Evolutionary conservation across 2,797 vertebrate species (phyloP).

Genomic region (Mallotus villosus): DNA sequence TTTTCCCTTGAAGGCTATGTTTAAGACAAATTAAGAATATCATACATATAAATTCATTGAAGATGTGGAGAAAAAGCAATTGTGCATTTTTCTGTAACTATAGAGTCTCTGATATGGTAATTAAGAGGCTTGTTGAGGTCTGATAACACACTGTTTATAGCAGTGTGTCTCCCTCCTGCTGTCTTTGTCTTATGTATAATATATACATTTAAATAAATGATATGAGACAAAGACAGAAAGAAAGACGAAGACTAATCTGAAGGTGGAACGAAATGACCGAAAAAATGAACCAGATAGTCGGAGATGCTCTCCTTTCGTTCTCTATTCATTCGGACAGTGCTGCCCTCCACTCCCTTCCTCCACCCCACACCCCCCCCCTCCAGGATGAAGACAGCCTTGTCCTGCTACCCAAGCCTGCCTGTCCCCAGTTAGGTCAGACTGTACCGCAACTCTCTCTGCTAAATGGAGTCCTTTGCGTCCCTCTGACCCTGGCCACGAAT

Average conservation of each 20-base stretch:
- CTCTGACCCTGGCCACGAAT: conserved; percentile 40
- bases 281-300: background rate
- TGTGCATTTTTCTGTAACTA: background rate
- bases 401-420: conserved; percentile 20
- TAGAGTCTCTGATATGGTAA: background rate
- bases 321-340: background rate
- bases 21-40: conserved; percentile 34
- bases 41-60: conserved; percentile 15
- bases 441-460: conserved; percentile 30
- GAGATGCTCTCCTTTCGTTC: no score
- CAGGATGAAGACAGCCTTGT: background rate
- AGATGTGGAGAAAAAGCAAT: background rate
- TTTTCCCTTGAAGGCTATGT: conserved; percentile 26
- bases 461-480: conserved; percentile 55
- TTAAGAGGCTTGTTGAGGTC: background rate
- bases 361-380: background rate
- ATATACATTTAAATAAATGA: no score
- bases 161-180: no score
- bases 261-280: background rate
- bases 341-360: background rate
- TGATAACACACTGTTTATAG: background rate
- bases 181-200: no score
- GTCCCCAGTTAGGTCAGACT: conserved; percentile 7
- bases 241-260: background rate
- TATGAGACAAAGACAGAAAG: background rate